phyloP scores from a whole-genome alignment of 2,797 vertebrate species.

The Rachycentron canadum region DNA sequence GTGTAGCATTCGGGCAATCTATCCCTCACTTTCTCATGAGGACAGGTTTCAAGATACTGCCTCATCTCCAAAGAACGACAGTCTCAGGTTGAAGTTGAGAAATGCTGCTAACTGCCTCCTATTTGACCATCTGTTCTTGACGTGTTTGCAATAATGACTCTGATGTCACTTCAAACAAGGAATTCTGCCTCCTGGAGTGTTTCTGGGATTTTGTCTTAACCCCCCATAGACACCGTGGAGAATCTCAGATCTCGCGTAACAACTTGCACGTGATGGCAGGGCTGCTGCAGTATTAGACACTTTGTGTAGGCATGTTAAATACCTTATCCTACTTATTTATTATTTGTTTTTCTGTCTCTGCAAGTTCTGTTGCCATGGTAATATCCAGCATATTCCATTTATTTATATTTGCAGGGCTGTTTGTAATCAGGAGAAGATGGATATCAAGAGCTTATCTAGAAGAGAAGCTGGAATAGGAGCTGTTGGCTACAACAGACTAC shows the following conservation, averaged over 20 bases:
- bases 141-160: not conserved
- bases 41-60: constrained; percentile 6
- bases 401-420: constrained; percentile 61
- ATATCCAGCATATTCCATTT: constrained; percentile 51
- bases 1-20: not conserved
- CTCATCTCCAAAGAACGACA: not conserved
- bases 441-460: constrained; percentile 53
- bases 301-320: constrained; percentile 44
- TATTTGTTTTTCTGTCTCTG: constrained; percentile 48
- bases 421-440: constrained; percentile 58
- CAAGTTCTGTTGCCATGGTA: constrained; percentile 71
- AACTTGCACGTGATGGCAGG: not conserved
- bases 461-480: constrained; percentile 29
- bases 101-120: not conserved
- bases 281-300: constrained; percentile 12
- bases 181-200: constrained; percentile 17
- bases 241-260: constrained; percentile 14
- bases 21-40: not conserved
- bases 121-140: not conserved
- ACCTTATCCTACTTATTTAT: constrained; percentile 46
- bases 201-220: constrained; percentile 22
- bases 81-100: constrained; percentile 7
- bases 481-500: constrained; percentile 7
- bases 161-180: constrained; percentile 22
- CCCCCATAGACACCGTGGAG: constrained; percentile 10